Base-by-base conservation (phyloP, 2,888 invertebrate species). In the Drosophila testacea region DNA sequence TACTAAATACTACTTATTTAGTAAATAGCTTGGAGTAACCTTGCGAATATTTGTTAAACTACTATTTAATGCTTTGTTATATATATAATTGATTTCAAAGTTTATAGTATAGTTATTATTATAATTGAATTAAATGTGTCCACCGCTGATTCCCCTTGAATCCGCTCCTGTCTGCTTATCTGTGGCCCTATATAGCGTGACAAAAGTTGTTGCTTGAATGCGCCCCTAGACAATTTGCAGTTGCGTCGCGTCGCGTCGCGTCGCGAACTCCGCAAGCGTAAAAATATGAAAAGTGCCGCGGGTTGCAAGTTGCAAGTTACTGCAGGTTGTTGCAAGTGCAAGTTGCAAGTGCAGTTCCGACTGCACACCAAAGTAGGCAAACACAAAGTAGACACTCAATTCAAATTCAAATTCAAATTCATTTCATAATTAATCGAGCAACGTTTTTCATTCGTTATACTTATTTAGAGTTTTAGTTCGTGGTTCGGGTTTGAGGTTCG, bases 141-240 rank as follows among this genome's bases (percentile, higher is more conserved):
- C 32, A 1, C 7, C 6, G 2, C 2, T 32, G 9, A 1, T 2
- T 27, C n/a, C 50, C 41, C 42, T 6, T 1, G 42, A 27, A 1
- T 44, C 22, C 63, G 57, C 36, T 38, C 64, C 48, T 51, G 64
- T 57, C 10, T 27, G 34, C 56, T 54, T 48, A 69, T 69, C 57
- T 59, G 50, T 22, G 52, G 56, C 46, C 46, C 27, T 39, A 28
- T 44, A 64, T 88, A 72, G 88, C 89, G 90, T 90, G 89, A 84
- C 88, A 88, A 83, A 79, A 88, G 79, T 90, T 81, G 75, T 88
- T 90, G 90, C 89, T 90, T 90, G 84, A 90, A 79, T 89, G 89
- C 88, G 66, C 77, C 79, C 70, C 77, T 66, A 72, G 67, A 74
- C 71, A 70, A 72, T 75, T 67, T 55, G 63, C 79, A 73, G 68